These are phyloP conservation scores for Eubucco bourcierii DNA, from an alignment of 2,113 vertebrate species.

Conservation along the genomic window DNA sequence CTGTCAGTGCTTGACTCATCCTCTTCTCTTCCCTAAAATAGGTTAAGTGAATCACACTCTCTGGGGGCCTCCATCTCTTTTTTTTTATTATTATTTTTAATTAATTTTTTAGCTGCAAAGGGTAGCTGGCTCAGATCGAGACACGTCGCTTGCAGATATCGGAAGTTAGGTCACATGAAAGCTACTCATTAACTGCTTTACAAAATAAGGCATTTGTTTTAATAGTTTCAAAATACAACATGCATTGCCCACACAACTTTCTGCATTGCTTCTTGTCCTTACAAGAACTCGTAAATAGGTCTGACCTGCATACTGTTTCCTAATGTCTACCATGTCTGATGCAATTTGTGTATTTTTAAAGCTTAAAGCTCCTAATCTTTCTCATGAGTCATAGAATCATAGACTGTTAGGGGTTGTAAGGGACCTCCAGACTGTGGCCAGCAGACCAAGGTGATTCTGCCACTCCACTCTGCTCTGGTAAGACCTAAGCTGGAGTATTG, in stretches of 20 bases:
- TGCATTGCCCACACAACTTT: not conserved
- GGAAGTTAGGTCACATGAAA: not conserved
- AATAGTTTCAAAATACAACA: not conserved
- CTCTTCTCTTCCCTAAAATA: conserved; percentile 6
- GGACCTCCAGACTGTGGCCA: no score
- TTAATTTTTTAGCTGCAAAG: not conserved
- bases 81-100: not conserved
- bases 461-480: no score
- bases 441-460: no score
- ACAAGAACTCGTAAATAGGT: not conserved
- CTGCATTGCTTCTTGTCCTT: not conserved
- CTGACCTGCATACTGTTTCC: not conserved
- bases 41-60: conserved; percentile 31
- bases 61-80: not conserved
- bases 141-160: not conserved
- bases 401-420: no score
- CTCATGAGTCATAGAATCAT: not conserved
- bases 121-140: not conserved
- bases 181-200: not conserved
- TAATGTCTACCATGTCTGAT: not conserved
- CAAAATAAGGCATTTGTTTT: not conserved
- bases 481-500: no score
- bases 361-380: not conserved
- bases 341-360: not conserved
- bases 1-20: not conserved